These are phyloP conservation scores for Macquaria australasica DNA, from an alignment of 2,113 vertebrate species.

Conservation along the genomic window DNA sequence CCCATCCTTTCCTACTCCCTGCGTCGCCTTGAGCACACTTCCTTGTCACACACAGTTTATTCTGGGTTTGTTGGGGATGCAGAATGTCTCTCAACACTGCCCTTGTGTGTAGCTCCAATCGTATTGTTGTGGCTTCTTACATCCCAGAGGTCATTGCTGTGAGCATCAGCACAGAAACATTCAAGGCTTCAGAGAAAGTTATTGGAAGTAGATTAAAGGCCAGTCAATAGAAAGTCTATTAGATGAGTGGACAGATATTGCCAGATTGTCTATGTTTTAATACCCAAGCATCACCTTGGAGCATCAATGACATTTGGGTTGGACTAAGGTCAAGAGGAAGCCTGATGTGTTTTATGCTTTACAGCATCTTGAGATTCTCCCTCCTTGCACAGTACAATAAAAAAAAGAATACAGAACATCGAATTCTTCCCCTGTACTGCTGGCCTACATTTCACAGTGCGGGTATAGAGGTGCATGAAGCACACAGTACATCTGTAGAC, in stretches of 20 bases:
- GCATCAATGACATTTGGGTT: background rate
- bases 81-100: conserved; percentile 13
- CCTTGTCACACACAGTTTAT: conserved; percentile 57
- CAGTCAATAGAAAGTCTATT: conserved; percentile 18
- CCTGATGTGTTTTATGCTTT: conserved; percentile 10
- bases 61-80: conserved; percentile 52
- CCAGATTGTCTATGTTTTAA: background rate
- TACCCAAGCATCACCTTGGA: background rate
- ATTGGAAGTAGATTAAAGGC: conserved; percentile 37
- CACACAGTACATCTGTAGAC: conserved; percentile 42
- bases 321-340: conserved; percentile 4
- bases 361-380: conserved; percentile 2
- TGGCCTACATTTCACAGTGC: background rate
- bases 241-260: conserved; percentile 10
- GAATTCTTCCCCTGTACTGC: conserved; percentile 4
- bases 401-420: background rate
- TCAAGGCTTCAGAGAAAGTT: conserved; percentile 35
- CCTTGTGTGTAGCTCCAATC: conserved; percentile 19
- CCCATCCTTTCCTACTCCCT: background rate
- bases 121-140: background rate
- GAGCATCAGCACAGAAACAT: background rate
- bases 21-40: conserved; percentile 47
- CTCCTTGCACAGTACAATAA: background rate
- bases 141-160: conserved; percentile 22
- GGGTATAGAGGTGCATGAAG: conserved; percentile 29